Conservation (phyloP, 23 tunicate genomes). For the Halocynthia roretzi region DNA sequence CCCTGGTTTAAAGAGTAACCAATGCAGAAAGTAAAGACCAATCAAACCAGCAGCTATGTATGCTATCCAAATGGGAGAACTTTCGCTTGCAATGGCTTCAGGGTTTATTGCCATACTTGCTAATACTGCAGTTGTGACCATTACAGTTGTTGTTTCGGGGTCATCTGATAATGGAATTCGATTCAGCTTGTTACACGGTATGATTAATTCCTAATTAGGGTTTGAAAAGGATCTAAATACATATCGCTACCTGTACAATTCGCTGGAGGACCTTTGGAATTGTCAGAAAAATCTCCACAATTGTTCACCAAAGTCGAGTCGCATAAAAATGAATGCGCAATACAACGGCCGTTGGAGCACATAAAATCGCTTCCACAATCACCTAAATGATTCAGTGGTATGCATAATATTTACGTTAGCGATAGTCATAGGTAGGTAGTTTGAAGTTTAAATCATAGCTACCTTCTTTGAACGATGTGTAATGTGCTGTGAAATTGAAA, state of each 20-base stretch:
- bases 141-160: neutral
- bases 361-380: slow-evolving; percentile 51
- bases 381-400: slow-evolving; percentile 3
- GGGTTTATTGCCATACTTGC: slow-evolving; percentile 16
- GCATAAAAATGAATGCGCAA: slow-evolving; percentile 32
- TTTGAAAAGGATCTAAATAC: no score
- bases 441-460: neutral
- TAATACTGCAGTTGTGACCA: slow-evolving; percentile 6
- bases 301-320: slow-evolving; percentile 59
- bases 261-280: slow-evolving; percentile 71
- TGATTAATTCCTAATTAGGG: no score
- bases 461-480: slow-evolving; percentile 63
- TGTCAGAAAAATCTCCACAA: slow-evolving; percentile 86
- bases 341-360: slow-evolving; percentile 77
- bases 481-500: slow-evolving; percentile 60
- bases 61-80: slow-evolving; percentile 22
- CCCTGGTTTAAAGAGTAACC: slow-evolving; percentile 64
- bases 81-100: neutral
- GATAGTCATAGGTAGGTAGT: neutral
- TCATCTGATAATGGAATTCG: neutral
- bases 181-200: neutral
- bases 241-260: slow-evolving; percentile 52
- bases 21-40: slow-evolving; percentile 50
- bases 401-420: neutral
- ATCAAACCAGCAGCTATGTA: slow-evolving; percentile 13